These are phyloP conservation scores for Neoscelio sp. DNA, from an alignment of 2,888 invertebrate species.

Conservation along the genomic window DNA sequence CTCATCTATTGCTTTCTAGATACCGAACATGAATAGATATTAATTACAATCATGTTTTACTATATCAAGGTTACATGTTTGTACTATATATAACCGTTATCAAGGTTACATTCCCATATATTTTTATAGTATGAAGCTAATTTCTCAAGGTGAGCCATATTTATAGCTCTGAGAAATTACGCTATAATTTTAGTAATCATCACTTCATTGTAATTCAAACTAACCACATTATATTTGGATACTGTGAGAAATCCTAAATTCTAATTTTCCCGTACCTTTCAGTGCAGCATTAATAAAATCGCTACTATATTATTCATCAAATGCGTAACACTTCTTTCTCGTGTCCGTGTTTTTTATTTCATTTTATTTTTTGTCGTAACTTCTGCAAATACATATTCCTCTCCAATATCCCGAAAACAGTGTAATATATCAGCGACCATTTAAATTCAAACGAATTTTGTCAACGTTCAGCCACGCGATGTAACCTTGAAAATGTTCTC, in stretches of 20 bases:
- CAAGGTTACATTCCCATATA: too few species aligned
- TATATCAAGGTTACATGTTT: too few species aligned
- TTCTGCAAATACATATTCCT: constrained; percentile 49
- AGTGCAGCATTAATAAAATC: constrained; percentile 23
- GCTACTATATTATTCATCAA: constrained; percentile 44
- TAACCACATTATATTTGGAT: too few species aligned
- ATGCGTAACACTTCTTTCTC: constrained; percentile 34
- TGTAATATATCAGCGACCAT: constrained; percentile 65
- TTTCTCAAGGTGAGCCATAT: too few species aligned
- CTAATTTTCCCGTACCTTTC: constrained; percentile 15
- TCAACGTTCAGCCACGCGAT: constrained; percentile 64
- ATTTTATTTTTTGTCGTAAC: constrained; percentile 24
- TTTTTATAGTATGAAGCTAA: too few species aligned
- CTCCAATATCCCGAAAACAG: constrained; percentile 46
- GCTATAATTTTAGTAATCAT: too few species aligned
- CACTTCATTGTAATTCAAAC: too few species aligned
- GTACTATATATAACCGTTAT: too few species aligned
- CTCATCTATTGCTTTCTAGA: too few species aligned
- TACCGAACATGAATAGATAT: too few species aligned
- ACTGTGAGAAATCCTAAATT: constrained; percentile 17
- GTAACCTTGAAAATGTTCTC: constrained; percentile 69
- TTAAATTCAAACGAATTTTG: constrained; percentile 70
- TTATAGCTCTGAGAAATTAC: too few species aligned
- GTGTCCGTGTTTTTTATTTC: constrained; percentile 1
- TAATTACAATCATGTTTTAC: too few species aligned